Evolutionary conservation across 2,888 invertebrate species (phyloP).

Genomic region (Dorcus parallelipipedus): DNA sequence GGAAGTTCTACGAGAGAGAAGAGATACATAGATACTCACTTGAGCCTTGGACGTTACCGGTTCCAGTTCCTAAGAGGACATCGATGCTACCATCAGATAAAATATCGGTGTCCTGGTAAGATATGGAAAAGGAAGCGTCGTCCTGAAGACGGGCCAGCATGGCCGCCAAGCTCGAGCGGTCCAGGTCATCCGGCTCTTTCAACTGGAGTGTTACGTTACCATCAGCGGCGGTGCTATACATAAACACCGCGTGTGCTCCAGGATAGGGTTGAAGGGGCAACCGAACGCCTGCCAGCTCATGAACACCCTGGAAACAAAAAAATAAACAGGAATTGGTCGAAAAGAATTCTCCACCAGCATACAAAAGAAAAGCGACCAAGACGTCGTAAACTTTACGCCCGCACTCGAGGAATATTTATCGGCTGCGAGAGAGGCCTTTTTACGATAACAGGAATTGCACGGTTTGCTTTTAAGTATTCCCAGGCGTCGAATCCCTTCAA

Average conservation of each 20-base stretch:
- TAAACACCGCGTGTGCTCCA: conserved; percentile 62
- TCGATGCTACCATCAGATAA: conserved; percentile 58
- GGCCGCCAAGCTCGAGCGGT: conserved; percentile 48
- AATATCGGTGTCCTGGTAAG: conserved; percentile 73
- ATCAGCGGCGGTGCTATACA: conserved; percentile 67
- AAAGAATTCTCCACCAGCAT: too few relatives aligned
- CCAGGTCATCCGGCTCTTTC: conserved; percentile 56
- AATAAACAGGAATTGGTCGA: neutral
- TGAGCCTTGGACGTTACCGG: conserved; percentile 53
- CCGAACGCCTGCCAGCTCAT: conserved; percentile 49
- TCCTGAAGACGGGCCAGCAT: conserved; percentile 54
- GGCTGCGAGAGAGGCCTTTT: too few relatives aligned
- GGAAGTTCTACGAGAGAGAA: too few relatives aligned
- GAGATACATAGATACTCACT: conserved; percentile 29
- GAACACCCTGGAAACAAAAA: conserved; percentile 41
- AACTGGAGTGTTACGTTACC: conserved; percentile 63
- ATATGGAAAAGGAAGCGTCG: conserved; percentile 66
- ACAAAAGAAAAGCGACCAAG: neutral
- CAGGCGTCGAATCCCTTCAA: too few relatives aligned
- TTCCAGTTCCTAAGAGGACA: conserved; percentile 57
- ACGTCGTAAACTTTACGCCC: neutral
- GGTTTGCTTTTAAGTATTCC: too few relatives aligned
- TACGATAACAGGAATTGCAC: too few relatives aligned
- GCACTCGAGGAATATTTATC: too few relatives aligned
- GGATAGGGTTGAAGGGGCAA: conserved; percentile 54